phyloP scores from a whole-genome alignment of 2,113 vertebrate species.

The Triplophysa rosa region DNA sequence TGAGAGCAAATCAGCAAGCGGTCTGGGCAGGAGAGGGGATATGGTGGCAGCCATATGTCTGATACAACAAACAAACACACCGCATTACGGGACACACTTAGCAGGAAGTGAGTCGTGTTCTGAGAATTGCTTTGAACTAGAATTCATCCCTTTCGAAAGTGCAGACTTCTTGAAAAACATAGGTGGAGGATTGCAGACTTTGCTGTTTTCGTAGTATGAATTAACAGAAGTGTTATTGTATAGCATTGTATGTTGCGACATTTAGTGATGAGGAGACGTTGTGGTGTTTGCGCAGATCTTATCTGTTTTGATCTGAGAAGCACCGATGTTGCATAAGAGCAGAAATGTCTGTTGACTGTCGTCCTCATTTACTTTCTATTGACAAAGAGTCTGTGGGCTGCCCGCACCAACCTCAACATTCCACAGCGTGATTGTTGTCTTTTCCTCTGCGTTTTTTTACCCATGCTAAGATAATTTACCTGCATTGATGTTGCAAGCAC shows the following conservation, averaged over 20 bases:
- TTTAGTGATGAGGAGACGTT: neutral
- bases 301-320: conserved; percentile 26
- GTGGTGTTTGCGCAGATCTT: conserved; percentile 13
- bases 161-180: neutral
- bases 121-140: neutral
- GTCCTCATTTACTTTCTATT: conserved; percentile 40
- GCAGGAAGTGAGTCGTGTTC: conserved; percentile 26
- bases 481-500: conserved; percentile 33
- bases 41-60: conserved; percentile 30
- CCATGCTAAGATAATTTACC: conserved; percentile 39
- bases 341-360: conserved; percentile 34
- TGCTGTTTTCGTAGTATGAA: neutral
- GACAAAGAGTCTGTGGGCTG: conserved; percentile 18
- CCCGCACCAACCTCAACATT: conserved; percentile 25
- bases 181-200: too few relatives aligned
- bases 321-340: conserved; percentile 24
- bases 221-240: neutral
- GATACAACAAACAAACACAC: conserved; percentile 33
- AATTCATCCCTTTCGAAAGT: neutral
- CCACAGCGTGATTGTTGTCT: conserved; percentile 13
- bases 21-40: conserved; percentile 13
- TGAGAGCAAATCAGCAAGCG: conserved; percentile 36
- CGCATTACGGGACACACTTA: conserved; percentile 25
- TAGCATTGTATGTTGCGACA: neutral
- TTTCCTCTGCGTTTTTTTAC: conserved; percentile 32